These are phyloP conservation scores for Spongilla lacustris DNA, from an alignment of 37 sponge, comb jelly and placozoan genomes.

Conservation along the genomic window DNA sequence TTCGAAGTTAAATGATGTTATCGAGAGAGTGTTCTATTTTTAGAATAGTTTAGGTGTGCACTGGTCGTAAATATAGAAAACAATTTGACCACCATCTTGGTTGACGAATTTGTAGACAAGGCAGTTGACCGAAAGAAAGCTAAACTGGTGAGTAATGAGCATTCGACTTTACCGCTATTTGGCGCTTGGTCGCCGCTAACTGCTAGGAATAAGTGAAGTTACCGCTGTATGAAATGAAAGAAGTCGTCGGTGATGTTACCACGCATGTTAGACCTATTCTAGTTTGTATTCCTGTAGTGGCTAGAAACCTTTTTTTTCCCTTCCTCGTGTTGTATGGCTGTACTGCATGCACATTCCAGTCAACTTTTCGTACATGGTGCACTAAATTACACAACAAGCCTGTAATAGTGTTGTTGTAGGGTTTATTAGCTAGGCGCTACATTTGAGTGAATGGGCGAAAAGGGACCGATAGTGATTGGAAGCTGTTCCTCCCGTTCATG, in stretches of 20 bases:
- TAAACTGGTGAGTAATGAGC: not conserved
- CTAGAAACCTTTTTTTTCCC: not conserved
- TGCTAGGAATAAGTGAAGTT: not conserved
- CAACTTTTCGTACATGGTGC: not conserved
- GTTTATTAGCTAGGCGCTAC: not conserved
- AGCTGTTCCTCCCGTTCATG: not conserved
- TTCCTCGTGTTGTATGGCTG: no score
- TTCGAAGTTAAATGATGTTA: not conserved
- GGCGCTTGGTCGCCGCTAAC: not conserved
- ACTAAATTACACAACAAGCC: not conserved
- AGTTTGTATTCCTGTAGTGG: not conserved
- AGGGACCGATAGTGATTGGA: not conserved
- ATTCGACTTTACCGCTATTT: not conserved
- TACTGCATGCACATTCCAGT: no score
- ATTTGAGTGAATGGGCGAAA: not conserved
- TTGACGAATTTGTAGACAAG: constrained; percentile 1
- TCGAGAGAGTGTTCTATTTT: not conserved
- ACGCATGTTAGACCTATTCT: not conserved
- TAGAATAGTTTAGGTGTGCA: constrained; percentile 6
- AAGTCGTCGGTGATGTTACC: not conserved
- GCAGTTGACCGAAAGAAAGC: not conserved
- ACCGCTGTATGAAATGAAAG: not conserved
- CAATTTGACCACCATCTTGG: constrained; percentile 1
- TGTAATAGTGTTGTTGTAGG: not conserved
- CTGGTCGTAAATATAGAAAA: not conserved